Base-by-base conservation (phyloP, 2,888 invertebrate genomes). In the Agrotis segetum region DNA sequence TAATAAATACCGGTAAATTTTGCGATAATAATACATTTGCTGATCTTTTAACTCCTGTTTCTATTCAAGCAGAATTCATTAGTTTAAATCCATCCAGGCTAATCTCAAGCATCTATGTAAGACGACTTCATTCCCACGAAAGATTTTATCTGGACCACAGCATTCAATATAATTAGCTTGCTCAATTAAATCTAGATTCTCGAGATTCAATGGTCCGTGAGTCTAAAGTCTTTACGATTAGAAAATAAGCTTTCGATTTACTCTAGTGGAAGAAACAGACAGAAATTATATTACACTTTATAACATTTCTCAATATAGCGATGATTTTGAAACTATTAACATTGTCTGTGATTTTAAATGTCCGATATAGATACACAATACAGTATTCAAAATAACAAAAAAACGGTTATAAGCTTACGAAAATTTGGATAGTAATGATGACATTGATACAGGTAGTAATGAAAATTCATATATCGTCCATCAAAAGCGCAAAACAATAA, bases 131-230 rank as follows among this genome's bases (percentile, higher is more conserved):
- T 91, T 92, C 89, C 87, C 90, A 90, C 87, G 88, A 84, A 79
- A 83, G 83, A 85, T 84, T 70, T 84, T 88, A 91, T 90, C 90
- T 83, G 46, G 69, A 77, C 79, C 77, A 87, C 86, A 88, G 80
- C 84, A 88, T 86, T 88, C 88, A 87, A 89, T 91, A 90, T 92
- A 93, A 92, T 93, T 92, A 92, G 92, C 89, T 90, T 87, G 89
- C 89, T 87, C 90, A 91, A 92, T 92, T 92, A 90, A 92, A 89
- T 86, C 89, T 88, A 87, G 88, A 87, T 82, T 83, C 81, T 79
- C 76, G 71, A 76, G 83, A 84, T 87, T 86, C 87, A 85, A 85
- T 79, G 71, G 77, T 61, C 70, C 63, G 53, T 56, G 17, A 68
- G 52, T n/a, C 60, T 50, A 74, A 67, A 59, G 72, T 61, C 62